phyloP scores from a whole-genome alignment of 2,888 invertebrate species.

The Selenia dentaria region DNA sequence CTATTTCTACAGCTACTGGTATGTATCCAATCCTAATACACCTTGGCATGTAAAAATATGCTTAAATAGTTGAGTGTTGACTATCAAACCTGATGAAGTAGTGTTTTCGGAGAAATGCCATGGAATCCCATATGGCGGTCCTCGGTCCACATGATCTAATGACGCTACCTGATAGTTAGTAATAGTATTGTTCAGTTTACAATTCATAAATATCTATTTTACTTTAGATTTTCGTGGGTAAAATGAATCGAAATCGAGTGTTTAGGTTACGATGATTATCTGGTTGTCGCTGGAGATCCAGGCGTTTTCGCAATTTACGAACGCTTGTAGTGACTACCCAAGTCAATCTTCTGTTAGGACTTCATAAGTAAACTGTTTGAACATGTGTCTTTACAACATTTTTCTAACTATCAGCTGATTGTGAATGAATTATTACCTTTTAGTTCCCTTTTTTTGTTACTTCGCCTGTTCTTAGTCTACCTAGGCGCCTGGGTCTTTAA shows the following conservation, averaged over 20 bases:
- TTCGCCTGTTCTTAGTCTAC: slow-evolving; percentile 9
- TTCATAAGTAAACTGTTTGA: slow-evolving; percentile 10
- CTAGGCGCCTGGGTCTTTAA: slow-evolving; percentile 8
- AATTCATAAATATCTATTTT: slow-evolving; percentile 41
- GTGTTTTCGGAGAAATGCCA: slow-evolving; percentile 81
- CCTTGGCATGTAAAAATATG: slow-evolving; percentile 41
- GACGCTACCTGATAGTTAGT: slow-evolving; percentile 70
- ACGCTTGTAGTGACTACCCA: slow-evolving; percentile 40
- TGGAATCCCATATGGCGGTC: slow-evolving; percentile 85
- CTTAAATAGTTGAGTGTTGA: slow-evolving; percentile 49
- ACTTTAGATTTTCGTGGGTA: slow-evolving; percentile 13
- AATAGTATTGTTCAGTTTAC: slow-evolving; percentile 45
- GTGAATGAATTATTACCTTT: slow-evolving; percentile 1
- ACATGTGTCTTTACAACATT: slow-evolving; percentile 17
- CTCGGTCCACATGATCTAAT: slow-evolving; percentile 81
- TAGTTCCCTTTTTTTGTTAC: slow-evolving; percentile 7
- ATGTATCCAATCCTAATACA: slow-evolving; percentile 49
- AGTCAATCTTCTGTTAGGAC: slow-evolving; percentile 39
- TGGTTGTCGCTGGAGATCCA: slow-evolving; percentile 60
- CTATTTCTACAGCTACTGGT: slow-evolving; percentile 82
- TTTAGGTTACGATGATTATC: slow-evolving; percentile 68
- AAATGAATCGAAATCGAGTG: slow-evolving; percentile 35
- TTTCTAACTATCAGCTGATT: slow-evolving; percentile 27
- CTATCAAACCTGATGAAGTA: slow-evolving; percentile 68
- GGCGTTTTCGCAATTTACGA: slow-evolving; percentile 61